Conservation (phyloP, 1,140 invertebrate species). For the Centruroides vittatus region DNA sequence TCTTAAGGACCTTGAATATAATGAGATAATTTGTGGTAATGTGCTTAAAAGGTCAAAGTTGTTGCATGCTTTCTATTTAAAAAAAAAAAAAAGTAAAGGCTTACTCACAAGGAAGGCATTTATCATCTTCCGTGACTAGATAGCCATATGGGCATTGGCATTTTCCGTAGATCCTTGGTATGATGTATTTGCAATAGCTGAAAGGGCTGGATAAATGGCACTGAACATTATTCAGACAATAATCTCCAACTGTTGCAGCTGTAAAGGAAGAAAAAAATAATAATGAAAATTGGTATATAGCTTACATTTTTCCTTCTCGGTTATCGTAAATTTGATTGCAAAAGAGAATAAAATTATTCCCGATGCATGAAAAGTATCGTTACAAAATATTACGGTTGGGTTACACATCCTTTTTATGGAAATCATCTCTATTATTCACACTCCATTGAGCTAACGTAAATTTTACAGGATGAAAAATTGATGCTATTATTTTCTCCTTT, state of each 20-base stretch:
- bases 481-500: too few relatives aligned
- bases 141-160: slow-evolving; percentile 47
- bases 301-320: too few relatives aligned
- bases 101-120: slow-evolving; percentile 19
- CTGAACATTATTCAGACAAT: slow-evolving; percentile 79
- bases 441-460: too few relatives aligned
- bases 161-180: slow-evolving; percentile 72
- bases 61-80: neutral
- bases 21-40: neutral
- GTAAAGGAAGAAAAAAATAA: slow-evolving; percentile 24
- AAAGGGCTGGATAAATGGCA: slow-evolving; percentile 64
- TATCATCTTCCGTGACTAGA: slow-evolving; percentile 16
- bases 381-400: too few relatives aligned
- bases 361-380: too few relatives aligned
- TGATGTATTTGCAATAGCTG: slow-evolving; percentile 72
- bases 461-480: too few relatives aligned
- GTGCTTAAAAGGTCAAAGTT: neutral
- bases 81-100: neutral
- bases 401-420: too few relatives aligned
- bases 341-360: too few relatives aligned
- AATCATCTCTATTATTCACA: too few relatives aligned
- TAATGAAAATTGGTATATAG: neutral
- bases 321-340: too few relatives aligned
- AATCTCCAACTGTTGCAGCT: slow-evolving; percentile 70
- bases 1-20: neutral